Percentiles rank a stretch among this genome's conserved stretches.
Conservation (phyloP, 2,888 invertebrate genomes). For the Didymodactylos carnosus region DNA sequence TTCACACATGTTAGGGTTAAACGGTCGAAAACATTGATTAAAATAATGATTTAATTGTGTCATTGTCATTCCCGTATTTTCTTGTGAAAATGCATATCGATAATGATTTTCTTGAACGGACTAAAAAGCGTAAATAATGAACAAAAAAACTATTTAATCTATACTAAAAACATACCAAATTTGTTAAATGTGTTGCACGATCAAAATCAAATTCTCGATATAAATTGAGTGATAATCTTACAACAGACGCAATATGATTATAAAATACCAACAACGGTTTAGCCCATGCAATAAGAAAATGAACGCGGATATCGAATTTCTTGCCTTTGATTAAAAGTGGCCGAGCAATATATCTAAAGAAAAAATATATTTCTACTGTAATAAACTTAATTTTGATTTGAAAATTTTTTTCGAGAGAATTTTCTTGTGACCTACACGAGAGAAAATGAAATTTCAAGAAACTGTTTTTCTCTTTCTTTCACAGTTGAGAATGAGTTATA, state of each 20-base stretch:
- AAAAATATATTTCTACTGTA: too few species aligned
- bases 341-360: slow-evolving; percentile 28
- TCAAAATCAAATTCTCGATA: slow-evolving; percentile 28
- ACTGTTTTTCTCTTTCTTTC: too few species aligned
- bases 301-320: slow-evolving; percentile 34
- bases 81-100: background rate
- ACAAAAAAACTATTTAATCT: background rate
- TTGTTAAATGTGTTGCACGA: slow-evolving; percentile 31
- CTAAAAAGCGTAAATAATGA: background rate
- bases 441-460: too few species aligned
- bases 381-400: too few species aligned
- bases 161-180: slow-evolving; percentile 23
- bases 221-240: slow-evolving; percentile 27
- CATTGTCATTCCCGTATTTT: background rate
- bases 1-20: background rate
- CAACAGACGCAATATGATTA: slow-evolving; percentile 29
- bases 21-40: background rate
- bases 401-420: too few species aligned
- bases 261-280: slow-evolving; percentile 30
- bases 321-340: slow-evolving; percentile 29
- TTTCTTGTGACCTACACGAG: too few species aligned
- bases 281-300: slow-evolving; percentile 32
- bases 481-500: too few species aligned
- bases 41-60: background rate
- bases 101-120: background rate